Evolutionary conservation across 2,113 vertebrate genomes (phyloP), one percentile per base, ranked within the genome.

Genomic region (Sylvietta virens): DNA sequence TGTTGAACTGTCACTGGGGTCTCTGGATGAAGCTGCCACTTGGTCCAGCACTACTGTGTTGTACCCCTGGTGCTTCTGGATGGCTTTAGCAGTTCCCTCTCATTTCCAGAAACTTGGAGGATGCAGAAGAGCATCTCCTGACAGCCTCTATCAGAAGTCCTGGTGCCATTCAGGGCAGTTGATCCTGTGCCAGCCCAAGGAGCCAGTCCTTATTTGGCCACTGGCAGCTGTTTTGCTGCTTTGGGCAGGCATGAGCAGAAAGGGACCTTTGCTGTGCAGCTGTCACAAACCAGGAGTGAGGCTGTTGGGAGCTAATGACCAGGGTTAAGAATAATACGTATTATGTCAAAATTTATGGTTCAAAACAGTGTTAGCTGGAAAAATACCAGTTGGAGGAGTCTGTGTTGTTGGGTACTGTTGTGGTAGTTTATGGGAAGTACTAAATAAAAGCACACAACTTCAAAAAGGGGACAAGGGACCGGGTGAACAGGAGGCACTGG

Each of bases 271-370:
- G 4, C 27, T 20, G 10, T 10, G 18, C 7, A n/a, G 15, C n/a
- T 31, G 58, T 7, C 35, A 28, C 57, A 37, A 39, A 14, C 31
- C 0, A 0, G 15, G 27, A 10, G 10, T 0, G 0, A 47, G 27
- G 16, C 23, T 57, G 2, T 2, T 2, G 17, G 7, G 13, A 24
- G 3, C 33, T n/a, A 18, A 27, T 11, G 47, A 45, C 37, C 5
- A 0, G 3, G 10, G 16, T 54, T 45, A 28, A 60, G 18, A 21
- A 28, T 33, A 50, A 37, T 15, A 1, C 0, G 0, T 8, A 2
- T 42, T 18, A 27, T 71, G 48, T 18, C 12, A 28, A 64, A 62
- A 23, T 23, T 23, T 26, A 18, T 6, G 3, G 13, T 48, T 76
- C 15, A 11, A 33, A 53, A 9, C 23, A 4, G 4, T 19, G 24